These are phyloP conservation scores for Luffia ferchaultella DNA, from an alignment of 2,888 invertebrate species.

Conservation along the genomic window DNA sequence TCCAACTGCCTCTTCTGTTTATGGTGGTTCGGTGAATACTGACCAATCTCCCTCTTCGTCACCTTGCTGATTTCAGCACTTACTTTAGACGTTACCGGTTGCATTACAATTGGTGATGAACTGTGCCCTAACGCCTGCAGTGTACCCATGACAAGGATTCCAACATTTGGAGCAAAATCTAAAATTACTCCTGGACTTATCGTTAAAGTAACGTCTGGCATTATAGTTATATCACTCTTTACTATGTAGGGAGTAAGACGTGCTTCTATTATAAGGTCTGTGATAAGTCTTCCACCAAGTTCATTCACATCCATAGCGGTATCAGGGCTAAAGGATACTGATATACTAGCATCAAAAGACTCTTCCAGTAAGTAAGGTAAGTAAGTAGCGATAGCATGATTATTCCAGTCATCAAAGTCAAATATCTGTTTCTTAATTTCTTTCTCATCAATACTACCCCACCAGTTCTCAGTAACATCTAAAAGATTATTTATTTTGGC, in stretches of 20 bases:
- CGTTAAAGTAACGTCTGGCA: conserved; percentile 89
- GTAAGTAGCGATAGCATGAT: conserved; percentile 92
- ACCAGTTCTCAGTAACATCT: conserved; percentile 95
- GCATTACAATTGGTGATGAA: conserved; percentile 81
- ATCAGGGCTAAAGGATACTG: conserved; percentile 70
- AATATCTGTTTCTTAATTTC: conserved; percentile 87
- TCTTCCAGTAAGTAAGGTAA: conserved; percentile 86
- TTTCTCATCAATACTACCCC: conserved; percentile 82
- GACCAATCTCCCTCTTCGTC: conserved; percentile 41
- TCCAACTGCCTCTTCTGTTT: conserved; percentile 63
- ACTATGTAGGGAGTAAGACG: conserved; percentile 80
- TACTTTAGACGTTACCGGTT: conserved; percentile 54
- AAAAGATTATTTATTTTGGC: conserved; percentile 87
- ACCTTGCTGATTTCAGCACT: conserved; percentile 43
- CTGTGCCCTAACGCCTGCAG: conserved; percentile 83
- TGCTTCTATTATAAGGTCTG: conserved; percentile 70
- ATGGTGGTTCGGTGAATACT: conserved; percentile 35
- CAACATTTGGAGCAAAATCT: conserved; percentile 95
- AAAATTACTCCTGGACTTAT: conserved; percentile 90
- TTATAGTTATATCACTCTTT: conserved; percentile 91
- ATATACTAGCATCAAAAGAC: conserved; percentile 78
- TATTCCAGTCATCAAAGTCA: conserved; percentile 99
- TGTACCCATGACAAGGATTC: conserved; percentile 92
- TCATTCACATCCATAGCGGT: conserved; percentile 69
- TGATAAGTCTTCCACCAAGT: conserved; percentile 79